Evolutionary conservation across 2,113 vertebrate species (phyloP).

Genomic region (Lepus americanus): DNA sequence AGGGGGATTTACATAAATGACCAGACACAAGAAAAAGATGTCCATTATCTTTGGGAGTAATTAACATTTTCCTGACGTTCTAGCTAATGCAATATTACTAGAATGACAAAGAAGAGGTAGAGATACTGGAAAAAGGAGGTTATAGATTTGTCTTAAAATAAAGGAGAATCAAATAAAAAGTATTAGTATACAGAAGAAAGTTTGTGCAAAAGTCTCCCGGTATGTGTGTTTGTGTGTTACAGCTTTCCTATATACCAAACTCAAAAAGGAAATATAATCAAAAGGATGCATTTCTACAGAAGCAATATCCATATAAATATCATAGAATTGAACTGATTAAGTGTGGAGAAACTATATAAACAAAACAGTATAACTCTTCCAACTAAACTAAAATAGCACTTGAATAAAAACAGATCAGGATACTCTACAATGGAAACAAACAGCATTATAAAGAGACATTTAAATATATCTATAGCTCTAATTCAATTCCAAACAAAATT

Average conservation of each 20-base stretch:
- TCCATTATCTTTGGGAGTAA: background rate
- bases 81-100: background rate
- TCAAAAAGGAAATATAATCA: background rate
- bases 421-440: background rate
- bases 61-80: background rate
- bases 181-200: background rate
- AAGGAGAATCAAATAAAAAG: conserved; percentile 19
- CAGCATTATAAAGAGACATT: background rate
- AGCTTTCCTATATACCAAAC: background rate
- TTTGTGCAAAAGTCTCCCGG: background rate
- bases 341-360: background rate
- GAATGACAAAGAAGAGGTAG: background rate
- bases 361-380: background rate
- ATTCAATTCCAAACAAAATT: background rate
- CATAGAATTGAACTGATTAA: conserved; percentile 47
- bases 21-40: background rate
- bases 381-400: conserved; percentile 20
- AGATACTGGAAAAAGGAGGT: background rate
- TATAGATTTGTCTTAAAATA: background rate
- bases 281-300: background rate
- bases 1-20: background rate
- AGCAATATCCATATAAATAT: background rate
- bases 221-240: background rate
- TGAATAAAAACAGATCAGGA: background rate
- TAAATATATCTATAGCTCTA: background rate